phyloP scores from a whole-genome alignment of 1,140 invertebrate genomes.

The Drosophila miranda region DNA sequence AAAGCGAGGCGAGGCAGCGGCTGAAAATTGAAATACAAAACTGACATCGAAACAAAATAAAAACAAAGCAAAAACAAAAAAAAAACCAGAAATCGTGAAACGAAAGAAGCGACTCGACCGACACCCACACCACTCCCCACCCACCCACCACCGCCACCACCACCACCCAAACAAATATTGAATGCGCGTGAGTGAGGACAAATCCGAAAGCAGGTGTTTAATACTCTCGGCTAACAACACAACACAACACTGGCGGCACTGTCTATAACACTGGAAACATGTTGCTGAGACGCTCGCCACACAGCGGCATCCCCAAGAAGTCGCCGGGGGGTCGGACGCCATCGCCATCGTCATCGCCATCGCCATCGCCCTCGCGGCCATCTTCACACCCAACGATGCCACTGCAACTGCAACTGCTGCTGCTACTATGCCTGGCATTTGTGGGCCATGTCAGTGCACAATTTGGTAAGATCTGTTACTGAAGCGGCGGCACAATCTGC shows the following conservation, averaged over 20 bases:
- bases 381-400: conserved; percentile 42
- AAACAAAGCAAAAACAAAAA: background rate
- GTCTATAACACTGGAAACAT: conserved; percentile 43
- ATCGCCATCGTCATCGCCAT: too few species aligned
- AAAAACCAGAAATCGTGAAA: background rate
- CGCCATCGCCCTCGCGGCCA: background rate
- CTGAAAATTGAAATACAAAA: conserved; percentile 14
- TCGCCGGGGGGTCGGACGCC: too few species aligned
- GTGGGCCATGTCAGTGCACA: conserved; percentile 47
- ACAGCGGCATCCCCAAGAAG: conserved; percentile 28
- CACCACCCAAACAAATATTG: too few species aligned
- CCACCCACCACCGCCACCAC: background rate
- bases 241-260: conserved; percentile 38
- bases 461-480: conserved; percentile 54
- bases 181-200: too few species aligned
- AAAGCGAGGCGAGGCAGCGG: conserved; percentile 53
- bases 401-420: conserved; percentile 30
- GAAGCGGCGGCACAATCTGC: background rate
- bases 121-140: background rate
- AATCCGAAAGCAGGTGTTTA: too few species aligned
- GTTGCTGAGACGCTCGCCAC: conserved; percentile 54
- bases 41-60: background rate
- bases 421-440: conserved; percentile 47
- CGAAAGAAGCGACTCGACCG: conserved; percentile 4
- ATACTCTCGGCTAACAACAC: conserved; percentile 8